Evolutionary conservation across 1,140 invertebrate species (phyloP).

Genomic region (Apis cerana): DNA sequence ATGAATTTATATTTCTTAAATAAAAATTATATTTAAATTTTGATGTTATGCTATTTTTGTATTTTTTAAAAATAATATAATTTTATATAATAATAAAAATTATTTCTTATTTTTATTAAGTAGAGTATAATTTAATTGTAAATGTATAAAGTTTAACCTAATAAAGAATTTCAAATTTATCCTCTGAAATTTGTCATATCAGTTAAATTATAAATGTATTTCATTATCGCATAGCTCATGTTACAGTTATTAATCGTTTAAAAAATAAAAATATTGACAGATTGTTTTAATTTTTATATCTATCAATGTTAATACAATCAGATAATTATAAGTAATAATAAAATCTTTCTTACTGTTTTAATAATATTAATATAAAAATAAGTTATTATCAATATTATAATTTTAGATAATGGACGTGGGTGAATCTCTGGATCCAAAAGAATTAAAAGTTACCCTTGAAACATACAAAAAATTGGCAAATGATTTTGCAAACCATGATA

Average conservation of each 20-base stretch:
- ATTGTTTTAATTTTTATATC: background rate
- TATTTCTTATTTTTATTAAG: background rate
- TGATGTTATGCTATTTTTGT: background rate
- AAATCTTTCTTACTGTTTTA: background rate
- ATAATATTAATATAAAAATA: background rate
- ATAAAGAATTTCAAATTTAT: slow-evolving; percentile 1
- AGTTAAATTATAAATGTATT: background rate
- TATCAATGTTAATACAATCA: background rate
- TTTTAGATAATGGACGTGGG: slow-evolving; percentile 71
- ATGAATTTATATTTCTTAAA: background rate
- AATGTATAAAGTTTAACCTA: background rate
- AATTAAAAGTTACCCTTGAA: slow-evolving; percentile 75
- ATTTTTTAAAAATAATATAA: background rate
- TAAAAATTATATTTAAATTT: background rate
- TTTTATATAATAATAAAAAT: background rate
- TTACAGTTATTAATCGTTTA: background rate
- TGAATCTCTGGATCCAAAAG: slow-evolving; percentile 73
- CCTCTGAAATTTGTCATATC: slow-evolving; percentile 16
- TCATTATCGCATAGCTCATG: background rate
- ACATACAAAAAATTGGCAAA: slow-evolving; percentile 78
- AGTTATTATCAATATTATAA: slow-evolving; percentile 68
- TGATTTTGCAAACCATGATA: slow-evolving; percentile 79
- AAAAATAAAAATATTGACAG: slow-evolving; percentile 5
- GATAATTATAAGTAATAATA: background rate
- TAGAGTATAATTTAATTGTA: background rate